These are phyloP conservation scores for Lineus longissimus DNA, from an alignment of 1,140 invertebrate species.

Conservation along the genomic window DNA sequence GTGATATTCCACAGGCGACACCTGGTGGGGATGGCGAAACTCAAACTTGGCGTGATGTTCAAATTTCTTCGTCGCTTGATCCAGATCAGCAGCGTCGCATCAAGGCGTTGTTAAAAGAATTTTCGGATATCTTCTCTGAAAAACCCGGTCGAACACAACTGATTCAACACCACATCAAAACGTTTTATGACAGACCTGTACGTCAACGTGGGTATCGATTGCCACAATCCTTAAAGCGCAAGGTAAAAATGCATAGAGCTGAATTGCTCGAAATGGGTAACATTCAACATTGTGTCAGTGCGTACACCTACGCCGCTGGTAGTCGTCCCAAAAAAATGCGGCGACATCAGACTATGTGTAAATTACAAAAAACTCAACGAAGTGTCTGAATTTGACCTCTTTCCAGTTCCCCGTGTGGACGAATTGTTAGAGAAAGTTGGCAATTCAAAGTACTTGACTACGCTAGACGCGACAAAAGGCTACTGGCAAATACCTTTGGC, in stretches of 20 bases:
- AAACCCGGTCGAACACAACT: slow-evolving; percentile 14
- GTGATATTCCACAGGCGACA: no score
- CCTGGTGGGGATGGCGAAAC: no score
- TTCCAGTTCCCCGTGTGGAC: no score
- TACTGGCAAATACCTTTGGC: slow-evolving; percentile 23
- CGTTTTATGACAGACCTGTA: slow-evolving; percentile 14
- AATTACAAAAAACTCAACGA: slow-evolving; percentile 52
- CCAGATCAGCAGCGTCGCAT: no score
- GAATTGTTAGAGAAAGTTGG: no score
- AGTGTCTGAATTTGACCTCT: slow-evolving; percentile 10
- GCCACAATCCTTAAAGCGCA: slow-evolving; percentile 43
- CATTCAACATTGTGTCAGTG: slow-evolving; percentile 41
- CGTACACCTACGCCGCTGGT: slow-evolving; percentile 59
- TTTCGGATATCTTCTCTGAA: no score
- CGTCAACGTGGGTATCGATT: slow-evolving; percentile 30
- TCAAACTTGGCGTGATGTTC: no score
- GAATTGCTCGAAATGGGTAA: slow-evolving; percentile 42
- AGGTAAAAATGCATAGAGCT: slow-evolving; percentile 45
- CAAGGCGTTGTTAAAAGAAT: no score
- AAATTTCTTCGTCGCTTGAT: no score
- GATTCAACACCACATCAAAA: slow-evolving; percentile 6
- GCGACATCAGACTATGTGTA: slow-evolving; percentile 52
- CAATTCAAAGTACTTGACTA: not conserved
- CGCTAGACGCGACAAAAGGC: slow-evolving; percentile 20
- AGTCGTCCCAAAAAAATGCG: slow-evolving; percentile 54